Evolutionary conservation across 2,113 vertebrate species (phyloP), one percentile per base, ranked within the genome.

Genomic region (Halcyon senegalensis): DNA sequence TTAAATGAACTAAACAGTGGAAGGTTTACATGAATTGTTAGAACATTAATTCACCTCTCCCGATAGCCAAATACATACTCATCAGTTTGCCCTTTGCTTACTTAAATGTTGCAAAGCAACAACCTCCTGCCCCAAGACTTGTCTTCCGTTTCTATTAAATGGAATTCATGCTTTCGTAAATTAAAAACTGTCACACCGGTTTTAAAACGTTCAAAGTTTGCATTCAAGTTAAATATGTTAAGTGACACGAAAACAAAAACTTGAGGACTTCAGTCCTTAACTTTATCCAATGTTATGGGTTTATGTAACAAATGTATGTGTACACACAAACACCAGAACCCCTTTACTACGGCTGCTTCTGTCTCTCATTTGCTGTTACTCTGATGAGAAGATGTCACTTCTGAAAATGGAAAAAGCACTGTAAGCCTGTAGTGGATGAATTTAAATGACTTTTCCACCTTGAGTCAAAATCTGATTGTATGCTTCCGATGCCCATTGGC

Each of bases 401-500:
- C 80, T 79, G 85, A 63, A 93, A 89, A 90, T 60, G 43, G 46
- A 50, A 67, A 27, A n/a, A 41, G 30, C 50, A 55, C 48, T 28
- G 28, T 20, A 50, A 87, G 67, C 55, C 95, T 74, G n/a, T 8
- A 30, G 83, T 12, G 37, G 59, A 1, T 24, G 12, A 68, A 64
- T 92, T 90, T 85, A 82, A 94, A 93, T 68, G 48, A 37, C 81
- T 94, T 74, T 75, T 41, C 80, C 46, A 76, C 69, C 84, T 56
- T 10, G 18, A 94, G 81, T 93, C 70, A 60, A 56, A 82, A 89
- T 64, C 12, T 86, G 74, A 93, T 72, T 79, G 76, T 37, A 31
- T 31, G 25, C 87, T 51, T 64, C 2, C 5, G n/a, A n/a, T n/a
- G n/a, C 27, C 55, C 67, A 70, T 3, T 0, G 7, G 39, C 68